Conservation (phyloP, 1,140 invertebrate genomes). For the Conus betulinus region DNA sequence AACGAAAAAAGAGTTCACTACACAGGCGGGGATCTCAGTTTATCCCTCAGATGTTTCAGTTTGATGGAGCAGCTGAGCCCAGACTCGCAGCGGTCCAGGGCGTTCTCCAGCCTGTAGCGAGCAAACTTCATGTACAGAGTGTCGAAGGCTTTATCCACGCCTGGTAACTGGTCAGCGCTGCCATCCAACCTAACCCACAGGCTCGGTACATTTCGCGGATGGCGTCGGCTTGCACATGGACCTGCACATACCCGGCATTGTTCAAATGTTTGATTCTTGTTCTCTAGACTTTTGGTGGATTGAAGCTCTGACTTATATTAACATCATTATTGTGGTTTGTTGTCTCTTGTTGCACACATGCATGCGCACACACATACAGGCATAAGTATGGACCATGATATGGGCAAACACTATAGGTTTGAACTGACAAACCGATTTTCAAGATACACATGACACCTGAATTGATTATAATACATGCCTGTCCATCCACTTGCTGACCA, state of each 20-base stretch:
- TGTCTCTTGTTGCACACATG: too few species aligned
- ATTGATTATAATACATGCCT: too few species aligned
- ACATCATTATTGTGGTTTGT: too few species aligned
- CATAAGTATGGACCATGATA: too few species aligned
- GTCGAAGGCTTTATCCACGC: slow-evolving; percentile 23
- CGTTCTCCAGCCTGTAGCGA: slow-evolving; percentile 30
- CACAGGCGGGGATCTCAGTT: neutral
- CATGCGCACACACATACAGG: too few species aligned
- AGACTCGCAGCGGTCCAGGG: slow-evolving; percentile 31
- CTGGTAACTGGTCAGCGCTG: slow-evolving; percentile 43
- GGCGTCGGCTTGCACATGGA: slow-evolving; percentile 44
- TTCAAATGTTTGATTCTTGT: too few species aligned
- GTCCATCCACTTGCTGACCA: too few species aligned
- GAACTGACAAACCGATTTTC: too few species aligned
- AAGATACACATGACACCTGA: too few species aligned
- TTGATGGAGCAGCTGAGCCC: slow-evolving; percentile 29
- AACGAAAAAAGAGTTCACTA: neutral
- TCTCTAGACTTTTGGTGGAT: too few species aligned
- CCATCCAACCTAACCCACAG: slow-evolving; percentile 43
- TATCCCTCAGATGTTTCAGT: slow-evolving; percentile 23
- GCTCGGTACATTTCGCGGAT: slow-evolving; percentile 51
- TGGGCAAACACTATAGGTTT: too few species aligned
- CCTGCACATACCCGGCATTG: slow-evolving; percentile 3
- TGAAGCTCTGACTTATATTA: too few species aligned
- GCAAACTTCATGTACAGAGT: slow-evolving; percentile 50